phyloP scores from a whole-genome alignment of 1,140 invertebrate species.

The Ips typographus region DNA sequence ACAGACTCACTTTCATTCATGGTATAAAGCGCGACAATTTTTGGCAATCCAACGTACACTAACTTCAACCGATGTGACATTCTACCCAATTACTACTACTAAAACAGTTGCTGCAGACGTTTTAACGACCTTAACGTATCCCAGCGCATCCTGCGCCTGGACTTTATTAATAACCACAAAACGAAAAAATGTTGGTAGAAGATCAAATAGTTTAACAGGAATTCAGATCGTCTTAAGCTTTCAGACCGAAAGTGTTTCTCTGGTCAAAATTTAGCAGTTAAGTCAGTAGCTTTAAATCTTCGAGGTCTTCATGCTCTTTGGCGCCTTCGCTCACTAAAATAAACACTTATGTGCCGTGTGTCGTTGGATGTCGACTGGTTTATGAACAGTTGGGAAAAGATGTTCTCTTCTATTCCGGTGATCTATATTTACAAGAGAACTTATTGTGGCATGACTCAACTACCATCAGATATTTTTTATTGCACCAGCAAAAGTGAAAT shows the following conservation, averaged over 20 bases:
- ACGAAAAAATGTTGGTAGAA: constrained; percentile 24
- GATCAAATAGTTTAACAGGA: constrained; percentile 31
- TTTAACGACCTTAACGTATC: constrained; percentile 2
- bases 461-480: too few species aligned
- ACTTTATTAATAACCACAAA: constrained; percentile 33
- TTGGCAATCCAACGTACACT: too few species aligned
- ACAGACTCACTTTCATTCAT: too few species aligned
- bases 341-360: constrained; percentile 14
- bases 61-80: too few species aligned
- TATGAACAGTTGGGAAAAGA: neutral
- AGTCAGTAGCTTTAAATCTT: constrained; percentile 13
- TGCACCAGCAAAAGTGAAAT: too few species aligned
- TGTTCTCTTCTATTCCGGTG: too few species aligned
- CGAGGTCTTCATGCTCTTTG: neutral
- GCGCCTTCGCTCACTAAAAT: constrained; percentile 24
- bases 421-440: too few species aligned
- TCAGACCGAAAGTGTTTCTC: constrained; percentile 18
- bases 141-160: constrained; percentile 17
- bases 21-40: too few species aligned
- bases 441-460: too few species aligned
- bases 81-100: neutral
- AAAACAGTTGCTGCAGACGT: neutral
- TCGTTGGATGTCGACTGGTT: neutral
- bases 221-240: constrained; percentile 19
- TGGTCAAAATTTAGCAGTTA: constrained; percentile 15